phyloP scores from a whole-genome alignment of 2,888 invertebrate species.

The Drosophila cognata region DNA sequence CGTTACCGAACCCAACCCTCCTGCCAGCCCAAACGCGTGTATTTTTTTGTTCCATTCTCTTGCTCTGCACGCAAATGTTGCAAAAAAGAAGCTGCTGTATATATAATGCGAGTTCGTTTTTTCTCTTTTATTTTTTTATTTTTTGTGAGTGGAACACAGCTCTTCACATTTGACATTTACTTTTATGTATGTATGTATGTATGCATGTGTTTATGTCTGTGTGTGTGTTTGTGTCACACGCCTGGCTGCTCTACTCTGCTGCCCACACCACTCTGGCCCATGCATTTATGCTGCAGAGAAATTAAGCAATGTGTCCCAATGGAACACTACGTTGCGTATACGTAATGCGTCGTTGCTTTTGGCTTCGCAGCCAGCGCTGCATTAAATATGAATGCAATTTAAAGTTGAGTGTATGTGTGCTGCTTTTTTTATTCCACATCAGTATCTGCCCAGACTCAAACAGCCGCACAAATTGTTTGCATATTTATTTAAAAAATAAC shows the following conservation, averaged over 20 bases:
- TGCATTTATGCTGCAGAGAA: slow-evolving; percentile 61
- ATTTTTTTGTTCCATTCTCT: slow-evolving; percentile 17
- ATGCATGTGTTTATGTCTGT: slow-evolving; percentile 17
- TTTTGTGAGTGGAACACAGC: slow-evolving; percentile 25
- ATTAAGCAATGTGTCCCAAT: slow-evolving; percentile 78
- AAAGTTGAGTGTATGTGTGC: slow-evolving; percentile 55
- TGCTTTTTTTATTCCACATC: slow-evolving; percentile 29
- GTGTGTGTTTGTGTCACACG: slow-evolving; percentile 55
- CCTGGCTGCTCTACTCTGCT: slow-evolving; percentile 50
- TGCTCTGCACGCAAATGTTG: slow-evolving; percentile 52
- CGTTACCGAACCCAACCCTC: slow-evolving; percentile 61
- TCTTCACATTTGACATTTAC: slow-evolving; percentile 72
- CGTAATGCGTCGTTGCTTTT: slow-evolving; percentile 72
- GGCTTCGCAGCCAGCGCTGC: slow-evolving; percentile 57
- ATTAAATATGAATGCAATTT: slow-evolving; percentile 81
- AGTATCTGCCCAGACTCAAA: slow-evolving; percentile 47
- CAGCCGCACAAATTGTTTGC: slow-evolving; percentile 68
- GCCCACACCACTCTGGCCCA: slow-evolving; percentile 13
- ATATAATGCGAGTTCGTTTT: slow-evolving; percentile 55
- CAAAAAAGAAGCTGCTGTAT: slow-evolving; percentile 41
- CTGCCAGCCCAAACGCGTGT: slow-evolving; percentile 14
- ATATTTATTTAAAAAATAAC: slow-evolving; percentile 53
- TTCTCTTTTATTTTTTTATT: slow-evolving; percentile 7
- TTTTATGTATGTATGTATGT: slow-evolving; percentile 39
- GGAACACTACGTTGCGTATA: slow-evolving; percentile 75